Evolutionary conservation across 2,797 vertebrate species (phyloP), one percentile per base, ranked within the genome.

Genomic region (Hyperoplus lanceolatus): DNA sequence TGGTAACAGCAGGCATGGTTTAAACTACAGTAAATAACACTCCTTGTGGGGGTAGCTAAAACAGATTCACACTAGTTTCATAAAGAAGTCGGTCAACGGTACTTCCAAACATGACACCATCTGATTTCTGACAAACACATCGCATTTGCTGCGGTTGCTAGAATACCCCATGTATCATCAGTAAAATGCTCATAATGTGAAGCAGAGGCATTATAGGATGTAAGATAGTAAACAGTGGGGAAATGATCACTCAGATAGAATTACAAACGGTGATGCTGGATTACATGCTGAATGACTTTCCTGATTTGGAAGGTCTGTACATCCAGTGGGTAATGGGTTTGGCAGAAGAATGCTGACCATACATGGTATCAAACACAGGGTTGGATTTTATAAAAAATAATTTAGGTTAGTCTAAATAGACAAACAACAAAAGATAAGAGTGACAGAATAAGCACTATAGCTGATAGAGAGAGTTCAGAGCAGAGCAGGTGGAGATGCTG

Each of bases 401-500:
- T 45, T 13, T 38, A 53, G 51, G 45, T 45, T 13, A 15, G 43
- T 45, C 43, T 11, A 4, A 39, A 41, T 13, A 12, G 5, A 59
- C 8, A 4, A 55, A 70, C 16, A 48, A 51, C 18, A 50, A 15
- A 16, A 4, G 3, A 63, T 9, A 7, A 4, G 12, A 66, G 48
- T 13, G 13, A n/a, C n/a, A 43, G 18, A 56, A 72, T 6, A 61
- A 55, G 5, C 46, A 42, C 39, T 16, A 51, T 48, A 59, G 46
- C 61, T 79, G 60, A 48, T 2, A 8, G 60, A 41, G 39, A 21
- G 38, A 9, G 7, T 42, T 48, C 11, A 18, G 18, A 57, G 55
- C n/a, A 10, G 62, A 75, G 29, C 73, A 67, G 74, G 72, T 74
- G 49, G 82, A 72, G 70, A 64, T 70, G 59, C 38, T 85, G 43